A percentile compares a stretch with the other conserved stretches of the same genome.
These are phyloP conservation scores for Mythimna ferrago DNA, from an alignment of 2,888 invertebrate genomes.

Conservation along the genomic window DNA sequence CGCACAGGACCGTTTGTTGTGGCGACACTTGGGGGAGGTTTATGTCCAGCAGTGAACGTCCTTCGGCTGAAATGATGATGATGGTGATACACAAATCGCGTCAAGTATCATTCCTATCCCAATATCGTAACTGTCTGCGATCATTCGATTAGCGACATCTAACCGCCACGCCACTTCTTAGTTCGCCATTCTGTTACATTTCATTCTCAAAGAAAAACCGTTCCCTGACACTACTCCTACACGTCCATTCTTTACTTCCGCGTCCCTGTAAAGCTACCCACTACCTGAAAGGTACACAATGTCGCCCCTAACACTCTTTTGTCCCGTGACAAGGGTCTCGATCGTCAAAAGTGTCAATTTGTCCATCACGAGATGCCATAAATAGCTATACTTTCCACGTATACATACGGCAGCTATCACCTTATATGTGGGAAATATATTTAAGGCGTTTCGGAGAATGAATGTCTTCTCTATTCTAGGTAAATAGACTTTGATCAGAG, in stretches of 20 bases:
- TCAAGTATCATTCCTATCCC: too few species aligned
- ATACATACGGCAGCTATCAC: not conserved
- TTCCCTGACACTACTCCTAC: not conserved
- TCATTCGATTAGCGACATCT: not conserved
- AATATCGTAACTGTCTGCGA: not conserved
- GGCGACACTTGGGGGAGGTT: too few species aligned
- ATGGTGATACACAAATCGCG: too few species aligned
- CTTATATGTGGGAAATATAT: not conserved
- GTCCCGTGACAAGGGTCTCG: slow-evolving; percentile 53
- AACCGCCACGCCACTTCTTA: not conserved
- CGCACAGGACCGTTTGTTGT: too few species aligned
- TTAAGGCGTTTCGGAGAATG: not conserved
- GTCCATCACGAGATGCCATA: slow-evolving; percentile 25
- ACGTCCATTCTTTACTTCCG: slow-evolving; percentile 4
- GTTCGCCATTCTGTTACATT: slow-evolving; percentile 5
- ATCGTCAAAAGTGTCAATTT: slow-evolving; percentile 56
- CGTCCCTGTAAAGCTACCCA: slow-evolving; percentile 30
- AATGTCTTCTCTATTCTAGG: not conserved
- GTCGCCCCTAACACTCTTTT: slow-evolving; percentile 31
- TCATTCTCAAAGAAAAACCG: slow-evolving; percentile 1
- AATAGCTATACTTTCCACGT: too few species aligned
- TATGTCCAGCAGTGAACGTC: too few species aligned
- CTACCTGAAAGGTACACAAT: slow-evolving; percentile 45
- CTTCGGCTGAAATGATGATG: too few species aligned
- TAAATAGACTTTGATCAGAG: not conserved